These are phyloP conservation scores for Hyppa rectilinea DNA, from an alignment of 2,888 invertebrate genomes.

Conservation along the genomic window DNA sequence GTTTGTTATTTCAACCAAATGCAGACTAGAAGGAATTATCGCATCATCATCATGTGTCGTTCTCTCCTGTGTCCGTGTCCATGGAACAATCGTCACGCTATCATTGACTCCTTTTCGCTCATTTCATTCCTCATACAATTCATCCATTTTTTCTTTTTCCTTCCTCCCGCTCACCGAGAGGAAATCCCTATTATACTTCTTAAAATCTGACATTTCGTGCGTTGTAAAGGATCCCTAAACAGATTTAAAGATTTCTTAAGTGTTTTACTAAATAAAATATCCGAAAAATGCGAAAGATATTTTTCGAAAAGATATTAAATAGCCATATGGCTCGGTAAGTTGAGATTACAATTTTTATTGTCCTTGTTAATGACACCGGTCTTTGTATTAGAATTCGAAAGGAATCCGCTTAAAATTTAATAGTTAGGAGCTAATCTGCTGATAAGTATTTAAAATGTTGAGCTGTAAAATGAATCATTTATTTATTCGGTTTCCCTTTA, in stretches of 20 bases:
- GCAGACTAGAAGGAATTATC: not conserved
- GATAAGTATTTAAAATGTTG: not conserved
- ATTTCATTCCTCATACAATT: not conserved
- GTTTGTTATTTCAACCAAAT: not conserved
- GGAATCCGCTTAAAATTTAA: not conserved
- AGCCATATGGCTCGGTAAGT: constrained; percentile 13
- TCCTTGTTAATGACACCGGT: constrained; percentile 14
- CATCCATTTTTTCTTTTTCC: not conserved
- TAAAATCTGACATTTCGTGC: not conserved
- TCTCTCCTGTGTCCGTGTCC: too few relatives aligned
- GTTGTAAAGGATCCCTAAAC: constrained; percentile 9
- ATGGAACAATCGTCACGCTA: not conserved
- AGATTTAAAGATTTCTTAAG: constrained; percentile 21
- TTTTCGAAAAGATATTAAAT: constrained; percentile 13
- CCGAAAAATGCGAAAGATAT: not conserved
- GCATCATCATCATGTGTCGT: not conserved
- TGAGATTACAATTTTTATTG: constrained; percentile 18
- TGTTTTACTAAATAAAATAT: constrained; percentile 4
- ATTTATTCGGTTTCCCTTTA: too few relatives aligned
- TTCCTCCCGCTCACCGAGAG: not conserved
- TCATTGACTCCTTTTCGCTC: not conserved
- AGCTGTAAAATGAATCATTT: not conserved
- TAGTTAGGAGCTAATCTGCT: not conserved
- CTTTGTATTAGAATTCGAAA: not conserved
- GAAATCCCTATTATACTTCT: not conserved